These are phyloP conservation scores for Eubasilissa splendida DNA, from an alignment of 2,888 invertebrate genomes.

Conservation along the genomic window DNA sequence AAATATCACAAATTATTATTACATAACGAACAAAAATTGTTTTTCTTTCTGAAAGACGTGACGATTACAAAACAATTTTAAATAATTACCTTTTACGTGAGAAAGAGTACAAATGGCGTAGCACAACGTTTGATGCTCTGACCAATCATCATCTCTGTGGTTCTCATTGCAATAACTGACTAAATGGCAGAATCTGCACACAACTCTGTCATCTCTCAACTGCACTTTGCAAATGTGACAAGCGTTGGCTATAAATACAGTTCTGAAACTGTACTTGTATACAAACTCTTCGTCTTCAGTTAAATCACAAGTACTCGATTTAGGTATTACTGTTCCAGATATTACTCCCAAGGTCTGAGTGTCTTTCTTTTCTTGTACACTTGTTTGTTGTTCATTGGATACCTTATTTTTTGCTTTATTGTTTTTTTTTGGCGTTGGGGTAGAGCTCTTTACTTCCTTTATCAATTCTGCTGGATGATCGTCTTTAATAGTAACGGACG, in stretches of 20 bases:
- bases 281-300: constrained; percentile 73
- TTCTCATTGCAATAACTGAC: constrained; percentile 76
- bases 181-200: constrained; percentile 73
- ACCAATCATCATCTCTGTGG: constrained; percentile 75
- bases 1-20: too few species aligned
- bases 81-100: constrained; percentile 70
- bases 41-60: too few species aligned
- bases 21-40: too few species aligned
- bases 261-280: constrained; percentile 78
- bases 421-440: constrained; percentile 61
- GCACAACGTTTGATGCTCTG: constrained; percentile 75
- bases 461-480: neutral
- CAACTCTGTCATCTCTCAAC: constrained; percentile 63
- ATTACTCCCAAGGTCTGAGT: neutral
- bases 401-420: constrained; percentile 59
- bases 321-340: neutral
- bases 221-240: constrained; percentile 72
- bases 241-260: constrained; percentile 75
- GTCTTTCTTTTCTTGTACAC: constrained; percentile 60
- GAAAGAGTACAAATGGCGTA: constrained; percentile 74
- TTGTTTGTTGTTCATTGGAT: constrained; percentile 60
- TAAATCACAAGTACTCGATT: constrained; percentile 1
- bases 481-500: neutral
- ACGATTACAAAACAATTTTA: too few species aligned
- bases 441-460: neutral